phyloP scores from a whole-genome alignment of 1,140 invertebrate species.

The Stenopsyche tienmushanensis region DNA sequence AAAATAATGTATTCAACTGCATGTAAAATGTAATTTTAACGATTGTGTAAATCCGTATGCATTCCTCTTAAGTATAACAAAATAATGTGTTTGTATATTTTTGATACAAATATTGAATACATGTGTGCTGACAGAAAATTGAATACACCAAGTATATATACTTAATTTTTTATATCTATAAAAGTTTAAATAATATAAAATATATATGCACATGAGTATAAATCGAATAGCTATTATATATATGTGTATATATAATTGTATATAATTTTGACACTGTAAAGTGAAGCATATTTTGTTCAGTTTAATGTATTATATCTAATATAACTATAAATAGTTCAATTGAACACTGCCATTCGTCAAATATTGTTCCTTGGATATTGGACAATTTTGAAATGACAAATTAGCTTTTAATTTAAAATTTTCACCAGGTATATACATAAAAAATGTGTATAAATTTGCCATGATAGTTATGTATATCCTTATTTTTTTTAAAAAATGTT shows the following conservation, averaged over 20 bases:
- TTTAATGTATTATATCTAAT: no score
- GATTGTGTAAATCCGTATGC: background rate
- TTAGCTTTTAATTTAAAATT: no score
- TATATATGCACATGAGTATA: background rate
- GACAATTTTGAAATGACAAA: no score
- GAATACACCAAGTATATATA: background rate
- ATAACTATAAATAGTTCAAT: background rate
- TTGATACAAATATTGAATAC: background rate
- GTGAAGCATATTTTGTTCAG: no score
- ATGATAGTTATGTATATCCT: no score
- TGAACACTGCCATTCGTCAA: background rate
- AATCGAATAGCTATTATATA: background rate
- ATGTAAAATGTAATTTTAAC: constrained; percentile 8
- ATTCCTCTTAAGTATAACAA: background rate
- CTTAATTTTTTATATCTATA: background rate
- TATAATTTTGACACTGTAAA: background rate
- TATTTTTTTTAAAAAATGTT: no score
- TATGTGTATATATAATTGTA: background rate
- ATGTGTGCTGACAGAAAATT: background rate
- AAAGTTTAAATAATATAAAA: background rate
- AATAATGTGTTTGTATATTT: constrained; percentile 5
- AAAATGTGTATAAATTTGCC: no score
- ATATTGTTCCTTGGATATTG: no score
- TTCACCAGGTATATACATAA: no score
- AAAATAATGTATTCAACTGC: background rate